Conservation (phyloP, 1,140 invertebrate species). For the Drosophila quadrilineata region DNA sequence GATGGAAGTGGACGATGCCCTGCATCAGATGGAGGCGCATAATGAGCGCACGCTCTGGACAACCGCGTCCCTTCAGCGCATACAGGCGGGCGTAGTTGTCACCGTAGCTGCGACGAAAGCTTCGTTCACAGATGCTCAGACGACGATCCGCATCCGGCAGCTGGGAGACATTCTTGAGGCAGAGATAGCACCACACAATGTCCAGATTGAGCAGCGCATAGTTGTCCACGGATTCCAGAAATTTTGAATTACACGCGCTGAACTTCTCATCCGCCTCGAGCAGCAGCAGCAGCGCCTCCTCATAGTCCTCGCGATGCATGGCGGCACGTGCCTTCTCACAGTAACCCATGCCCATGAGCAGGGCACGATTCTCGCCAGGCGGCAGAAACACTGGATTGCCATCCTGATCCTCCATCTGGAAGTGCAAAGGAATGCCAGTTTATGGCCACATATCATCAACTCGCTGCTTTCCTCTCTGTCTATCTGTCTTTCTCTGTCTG, state of each 20-base stretch:
- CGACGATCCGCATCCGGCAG: constrained; percentile 87
- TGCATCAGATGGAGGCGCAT: constrained; percentile 90
- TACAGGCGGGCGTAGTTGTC: constrained; percentile 86
- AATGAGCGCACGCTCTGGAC: constrained; percentile 87
- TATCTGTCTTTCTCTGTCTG: too few species aligned
- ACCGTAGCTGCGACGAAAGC: constrained; percentile 87
- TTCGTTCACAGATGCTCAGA: constrained; percentile 85
- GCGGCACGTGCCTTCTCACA: constrained; percentile 89
- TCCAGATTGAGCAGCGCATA: constrained; percentile 91
- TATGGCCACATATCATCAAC: too few species aligned
- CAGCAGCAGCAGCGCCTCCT: constrained; percentile 87
- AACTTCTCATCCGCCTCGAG: constrained; percentile 90
- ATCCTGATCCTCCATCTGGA: constrained; percentile 88
- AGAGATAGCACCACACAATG: constrained; percentile 92
- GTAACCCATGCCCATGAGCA: constrained; percentile 88
- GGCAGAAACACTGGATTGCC: constrained; percentile 88
- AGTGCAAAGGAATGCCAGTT: not conserved
- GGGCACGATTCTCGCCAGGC: constrained; percentile 84
- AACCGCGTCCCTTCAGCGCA: constrained; percentile 85
- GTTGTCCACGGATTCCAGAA: constrained; percentile 89
- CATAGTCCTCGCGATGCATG: constrained; percentile 85
- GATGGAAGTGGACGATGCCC: constrained; percentile 89
- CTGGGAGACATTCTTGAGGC: constrained; percentile 86
- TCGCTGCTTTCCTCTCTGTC: too few species aligned
- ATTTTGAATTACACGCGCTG: constrained; percentile 85